Conservation (phyloP, 2,888 invertebrate genomes). For the Epinotia nisella region DNA sequence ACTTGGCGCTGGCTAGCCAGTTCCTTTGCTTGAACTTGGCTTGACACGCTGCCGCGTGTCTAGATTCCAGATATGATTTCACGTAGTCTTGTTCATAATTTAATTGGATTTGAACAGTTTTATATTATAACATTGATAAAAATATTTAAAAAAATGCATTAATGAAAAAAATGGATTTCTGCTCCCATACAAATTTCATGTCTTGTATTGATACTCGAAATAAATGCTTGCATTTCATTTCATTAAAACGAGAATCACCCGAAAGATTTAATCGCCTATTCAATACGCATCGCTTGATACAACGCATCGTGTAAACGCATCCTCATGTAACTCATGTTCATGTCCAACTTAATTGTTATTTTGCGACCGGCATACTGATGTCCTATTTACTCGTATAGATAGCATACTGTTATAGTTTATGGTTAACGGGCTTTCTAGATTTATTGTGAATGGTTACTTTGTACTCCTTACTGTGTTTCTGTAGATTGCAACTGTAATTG, state of each 20-base stretch:
- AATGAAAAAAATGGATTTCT: too few species aligned
- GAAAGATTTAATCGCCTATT: constrained; percentile 58
- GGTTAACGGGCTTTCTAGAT: constrained; percentile 27
- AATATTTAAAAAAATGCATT: too few species aligned
- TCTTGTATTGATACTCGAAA: too few species aligned
- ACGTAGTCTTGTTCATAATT: too few species aligned
- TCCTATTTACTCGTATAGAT: constrained; percentile 52
- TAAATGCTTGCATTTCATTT: too few species aligned
- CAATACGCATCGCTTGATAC: constrained; percentile 59
- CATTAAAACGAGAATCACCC: constrained; percentile 54
- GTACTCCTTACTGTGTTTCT: constrained; percentile 25
- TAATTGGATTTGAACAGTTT: too few species aligned
- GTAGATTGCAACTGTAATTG: constrained; percentile 15
- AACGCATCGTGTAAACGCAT: constrained; percentile 64
- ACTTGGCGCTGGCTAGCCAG: too few species aligned
- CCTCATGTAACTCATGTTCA: constrained; percentile 67
- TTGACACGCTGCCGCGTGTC: too few species aligned
- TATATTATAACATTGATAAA: too few species aligned
- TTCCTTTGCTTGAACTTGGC: too few species aligned
- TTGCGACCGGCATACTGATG: constrained; percentile 65
- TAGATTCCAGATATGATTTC: too few species aligned
- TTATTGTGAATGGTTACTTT: constrained; percentile 21
- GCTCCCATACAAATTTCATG: too few species aligned
- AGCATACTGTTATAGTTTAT: constrained; percentile 50
- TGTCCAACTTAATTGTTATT: constrained; percentile 68